Conservation (phyloP, 1,140 invertebrate genomes). For the Drosophila aff. region DNA sequence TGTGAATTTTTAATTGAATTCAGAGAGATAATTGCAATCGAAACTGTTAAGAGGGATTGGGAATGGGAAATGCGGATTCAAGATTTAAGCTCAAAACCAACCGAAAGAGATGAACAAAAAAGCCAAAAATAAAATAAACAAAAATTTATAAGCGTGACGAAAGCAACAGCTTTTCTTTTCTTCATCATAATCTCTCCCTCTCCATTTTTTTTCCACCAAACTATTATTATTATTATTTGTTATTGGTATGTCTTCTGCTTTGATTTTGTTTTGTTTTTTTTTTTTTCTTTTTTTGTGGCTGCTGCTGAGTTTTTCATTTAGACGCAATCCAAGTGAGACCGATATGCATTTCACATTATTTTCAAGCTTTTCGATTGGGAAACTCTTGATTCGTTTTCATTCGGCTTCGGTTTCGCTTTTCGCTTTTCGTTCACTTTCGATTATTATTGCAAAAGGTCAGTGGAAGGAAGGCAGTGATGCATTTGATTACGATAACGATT, state of each 20-base stretch:
- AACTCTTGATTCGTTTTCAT: conserved; percentile 29
- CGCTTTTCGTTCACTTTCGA: conserved; percentile 59
- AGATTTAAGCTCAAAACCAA: conserved; percentile 2
- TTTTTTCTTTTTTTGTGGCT: not conserved
- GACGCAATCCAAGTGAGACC: conserved; percentile 65
- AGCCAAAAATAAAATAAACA: not conserved
- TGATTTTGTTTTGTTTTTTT: not conserved
- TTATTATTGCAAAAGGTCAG: conserved; percentile 74
- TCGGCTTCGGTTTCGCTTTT: conserved; percentile 19
- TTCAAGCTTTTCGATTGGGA: conserved; percentile 49
- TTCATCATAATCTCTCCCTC: not conserved
- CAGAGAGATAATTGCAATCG: conserved; percentile 53
- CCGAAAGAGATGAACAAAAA: conserved; percentile 28
- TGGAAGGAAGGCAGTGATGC: conserved; percentile 23
- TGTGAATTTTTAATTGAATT: conserved; percentile 77
- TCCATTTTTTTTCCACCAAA: not conserved
- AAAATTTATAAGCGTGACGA: conserved; percentile 70
- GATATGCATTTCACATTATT: conserved; percentile 70
- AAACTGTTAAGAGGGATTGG: conserved; percentile 33
- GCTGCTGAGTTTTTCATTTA: conserved; percentile 54
- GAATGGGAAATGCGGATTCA: conserved; percentile 10
- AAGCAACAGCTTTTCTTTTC: conserved; percentile 63
- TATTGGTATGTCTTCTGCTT: conserved; percentile 46
- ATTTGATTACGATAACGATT: conserved; percentile 55
- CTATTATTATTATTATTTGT: conserved; percentile 26